Evolutionary conservation across 2,797 vertebrate genomes (phyloP).

Genomic region (Poliocrania exsul): DNA sequence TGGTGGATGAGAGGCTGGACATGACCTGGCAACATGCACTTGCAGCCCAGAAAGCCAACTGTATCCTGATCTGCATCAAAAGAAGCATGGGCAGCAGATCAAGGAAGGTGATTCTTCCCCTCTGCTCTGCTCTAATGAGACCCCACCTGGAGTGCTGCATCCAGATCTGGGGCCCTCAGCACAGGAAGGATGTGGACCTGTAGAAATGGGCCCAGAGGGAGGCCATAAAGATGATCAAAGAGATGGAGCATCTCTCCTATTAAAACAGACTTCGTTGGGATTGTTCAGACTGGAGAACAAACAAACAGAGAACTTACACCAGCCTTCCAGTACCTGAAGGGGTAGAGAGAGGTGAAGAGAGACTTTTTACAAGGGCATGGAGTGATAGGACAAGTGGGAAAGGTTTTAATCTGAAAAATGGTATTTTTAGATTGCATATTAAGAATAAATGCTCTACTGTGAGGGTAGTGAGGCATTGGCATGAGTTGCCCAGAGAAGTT

Average conservation of each 20-base stretch:
- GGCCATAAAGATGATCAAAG: background rate
- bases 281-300: background rate
- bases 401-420: background rate
- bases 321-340: background rate
- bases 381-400: background rate
- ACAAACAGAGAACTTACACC: background rate
- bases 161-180: background rate
- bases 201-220: background rate
- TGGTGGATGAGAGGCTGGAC: too few species aligned
- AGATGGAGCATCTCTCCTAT: background rate
- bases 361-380: background rate
- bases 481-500: background rate
- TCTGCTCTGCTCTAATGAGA: background rate
- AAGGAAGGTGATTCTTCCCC: background rate
- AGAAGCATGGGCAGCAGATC: background rate
- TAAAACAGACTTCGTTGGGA: background rate
- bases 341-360: background rate
- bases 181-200: background rate
- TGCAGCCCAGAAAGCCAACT: background rate
- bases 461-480: background rate
- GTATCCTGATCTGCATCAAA: background rate
- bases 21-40: background rate
- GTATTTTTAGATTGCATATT: background rate
- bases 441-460: background rate
- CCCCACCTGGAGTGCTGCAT: background rate